Percentiles rank a stretch among this genome's conserved stretches.
Conservation (phyloP, 2,113 vertebrate species). For the Melanerpes formicivorus region DNA sequence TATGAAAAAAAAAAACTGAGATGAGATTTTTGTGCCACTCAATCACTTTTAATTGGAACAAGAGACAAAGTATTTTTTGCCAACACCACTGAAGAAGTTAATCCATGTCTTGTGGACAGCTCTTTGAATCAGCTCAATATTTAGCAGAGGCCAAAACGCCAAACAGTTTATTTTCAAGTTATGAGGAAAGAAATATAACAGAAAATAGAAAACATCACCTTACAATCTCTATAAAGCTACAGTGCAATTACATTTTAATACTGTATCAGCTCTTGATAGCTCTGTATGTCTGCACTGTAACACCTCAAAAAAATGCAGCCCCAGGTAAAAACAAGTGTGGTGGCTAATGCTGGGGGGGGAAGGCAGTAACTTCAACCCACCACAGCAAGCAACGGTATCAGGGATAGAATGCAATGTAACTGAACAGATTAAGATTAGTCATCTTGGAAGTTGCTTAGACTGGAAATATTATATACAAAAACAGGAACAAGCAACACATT, state of each 20-base stretch:
- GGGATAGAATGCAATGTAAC: neutral
- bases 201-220: neutral
- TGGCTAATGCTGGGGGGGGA: too few relatives aligned
- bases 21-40: neutral
- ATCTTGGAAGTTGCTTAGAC: neutral
- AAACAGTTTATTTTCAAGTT: neutral
- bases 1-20: neutral
- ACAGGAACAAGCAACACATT: neutral
- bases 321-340: neutral
- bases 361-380: too few relatives aligned
- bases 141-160: neutral
- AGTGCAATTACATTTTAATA: neutral
- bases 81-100: neutral
- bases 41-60: neutral
- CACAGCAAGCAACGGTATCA: neutral
- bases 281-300: neutral
- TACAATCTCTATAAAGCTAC: neutral
- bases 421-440: neutral
- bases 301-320: neutral
- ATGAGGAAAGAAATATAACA: neutral
- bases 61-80: neutral
- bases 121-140: neutral
- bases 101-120: neutral
- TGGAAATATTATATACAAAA: neutral
- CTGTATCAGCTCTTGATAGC: neutral